phyloP scores from a whole-genome alignment of 2,888 invertebrate genomes.

The Phengaris arion region DNA sequence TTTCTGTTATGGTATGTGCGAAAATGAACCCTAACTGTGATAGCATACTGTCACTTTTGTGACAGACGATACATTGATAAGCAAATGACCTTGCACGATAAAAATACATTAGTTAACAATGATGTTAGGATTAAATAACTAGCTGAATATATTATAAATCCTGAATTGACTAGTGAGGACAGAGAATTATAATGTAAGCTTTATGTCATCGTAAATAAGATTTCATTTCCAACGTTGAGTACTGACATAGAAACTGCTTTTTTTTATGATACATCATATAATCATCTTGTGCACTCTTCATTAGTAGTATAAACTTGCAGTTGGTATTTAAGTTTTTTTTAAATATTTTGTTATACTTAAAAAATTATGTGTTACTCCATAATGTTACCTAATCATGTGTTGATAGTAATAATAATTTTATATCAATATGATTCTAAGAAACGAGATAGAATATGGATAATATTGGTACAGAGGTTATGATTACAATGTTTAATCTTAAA shows the following conservation, averaged over 20 bases:
- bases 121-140: background rate
- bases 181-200: background rate
- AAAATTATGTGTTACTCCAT: too few relatives aligned
- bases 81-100: background rate
- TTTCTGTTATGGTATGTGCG: background rate
- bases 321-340: too few relatives aligned
- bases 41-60: background rate
- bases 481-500: constrained; percentile 9
- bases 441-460: background rate
- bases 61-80: background rate
- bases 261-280: background rate
- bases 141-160: background rate
- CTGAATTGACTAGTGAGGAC: background rate
- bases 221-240: background rate
- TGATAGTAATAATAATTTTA: background rate
- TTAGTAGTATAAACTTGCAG: background rate
- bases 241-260: background rate
- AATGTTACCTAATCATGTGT: background rate
- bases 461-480: constrained; percentile 7
- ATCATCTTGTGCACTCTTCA: background rate
- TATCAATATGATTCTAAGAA: background rate
- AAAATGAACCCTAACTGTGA: background rate
- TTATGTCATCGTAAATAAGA: background rate
- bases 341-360: too few relatives aligned
- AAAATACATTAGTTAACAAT: background rate